phyloP scores from a whole-genome alignment of 2,888 invertebrate species.

The Deilephila porcellus region DNA sequence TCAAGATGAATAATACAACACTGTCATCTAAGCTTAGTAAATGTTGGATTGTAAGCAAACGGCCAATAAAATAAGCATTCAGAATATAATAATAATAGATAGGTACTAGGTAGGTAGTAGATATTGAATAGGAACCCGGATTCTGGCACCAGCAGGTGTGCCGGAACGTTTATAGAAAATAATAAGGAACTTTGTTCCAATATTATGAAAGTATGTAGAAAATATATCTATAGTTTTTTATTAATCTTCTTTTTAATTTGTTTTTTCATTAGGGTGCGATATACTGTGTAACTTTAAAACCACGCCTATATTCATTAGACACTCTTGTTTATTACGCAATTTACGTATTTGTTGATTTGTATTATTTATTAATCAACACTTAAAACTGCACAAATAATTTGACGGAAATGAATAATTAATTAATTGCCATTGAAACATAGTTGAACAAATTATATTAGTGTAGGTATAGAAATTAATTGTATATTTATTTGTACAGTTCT shows the following conservation, averaged over 20 bases:
- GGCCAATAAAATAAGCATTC: too few species aligned
- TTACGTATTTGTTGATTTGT: neutral
- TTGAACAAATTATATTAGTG: neutral
- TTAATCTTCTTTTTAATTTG: too few species aligned
- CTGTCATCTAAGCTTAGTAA: neutral
- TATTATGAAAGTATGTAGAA: too few species aligned
- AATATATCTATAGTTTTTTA: too few species aligned
- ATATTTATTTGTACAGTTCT: neutral
- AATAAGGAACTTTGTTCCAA: too few species aligned
- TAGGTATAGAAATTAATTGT: too few species aligned
- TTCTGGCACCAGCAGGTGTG: too few species aligned
- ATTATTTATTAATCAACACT: neutral
- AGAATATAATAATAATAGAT: too few species aligned
- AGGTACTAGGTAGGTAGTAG: too few species aligned
- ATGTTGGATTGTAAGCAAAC: neutral
- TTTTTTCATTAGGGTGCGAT: too few species aligned
- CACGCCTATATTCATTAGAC: neutral
- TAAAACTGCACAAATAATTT: neutral
- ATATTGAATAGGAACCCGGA: too few species aligned
- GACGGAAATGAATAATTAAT: neutral
- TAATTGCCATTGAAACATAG: neutral
- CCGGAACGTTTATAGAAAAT: too few species aligned
- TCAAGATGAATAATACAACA: slow-evolving; percentile 1
- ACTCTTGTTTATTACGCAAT: neutral
- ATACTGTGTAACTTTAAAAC: neutral